A percentile compares a stretch with the other conserved stretches of the same genome.
phyloP scores from a whole-genome alignment of 2,888 invertebrate species.

The Phlogophora meticulosa region DNA sequence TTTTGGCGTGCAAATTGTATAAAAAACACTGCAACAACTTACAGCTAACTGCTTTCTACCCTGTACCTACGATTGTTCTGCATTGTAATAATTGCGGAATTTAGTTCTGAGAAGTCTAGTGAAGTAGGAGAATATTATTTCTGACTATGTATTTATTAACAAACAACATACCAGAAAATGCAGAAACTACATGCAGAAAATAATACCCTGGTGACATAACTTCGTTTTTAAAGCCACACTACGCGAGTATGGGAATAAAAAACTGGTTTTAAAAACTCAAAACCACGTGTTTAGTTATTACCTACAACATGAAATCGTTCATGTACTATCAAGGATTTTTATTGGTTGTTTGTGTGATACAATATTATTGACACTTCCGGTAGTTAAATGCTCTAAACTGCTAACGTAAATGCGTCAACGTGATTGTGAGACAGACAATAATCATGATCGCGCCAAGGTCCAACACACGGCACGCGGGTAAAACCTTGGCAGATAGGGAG shows the following conservation, averaged over 20 bases:
- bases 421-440: conserved; percentile 32
- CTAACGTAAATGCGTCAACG: conserved; percentile 23
- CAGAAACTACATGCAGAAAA: too few relatives aligned
- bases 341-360: neutral
- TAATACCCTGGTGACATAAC: conserved; percentile 3
- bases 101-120: conserved; percentile 23
- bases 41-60: too few relatives aligned
- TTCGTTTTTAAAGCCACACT: conserved; percentile 4
- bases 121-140: too few relatives aligned
- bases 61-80: neutral
- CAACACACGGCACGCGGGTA: conserved; percentile 55
- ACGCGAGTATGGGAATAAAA: neutral
- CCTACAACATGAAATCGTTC: neutral
- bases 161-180: conserved; percentile 7
- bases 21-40: too few relatives aligned
- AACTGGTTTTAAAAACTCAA: neutral
- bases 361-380: conserved; percentile 33
- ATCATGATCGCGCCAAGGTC: conserved; percentile 47
- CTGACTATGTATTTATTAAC: neutral
- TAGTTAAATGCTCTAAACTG: conserved; percentile 27
- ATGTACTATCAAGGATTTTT: neutral
- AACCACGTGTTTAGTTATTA: neutral
- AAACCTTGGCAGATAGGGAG: conserved; percentile 72
- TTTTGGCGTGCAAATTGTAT: too few relatives aligned
- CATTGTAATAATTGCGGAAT: conserved; percentile 12